Evolutionary conservation across 2,797 vertebrate genomes (phyloP).

Genomic region (Enteromius thamalakanensis): DNA sequence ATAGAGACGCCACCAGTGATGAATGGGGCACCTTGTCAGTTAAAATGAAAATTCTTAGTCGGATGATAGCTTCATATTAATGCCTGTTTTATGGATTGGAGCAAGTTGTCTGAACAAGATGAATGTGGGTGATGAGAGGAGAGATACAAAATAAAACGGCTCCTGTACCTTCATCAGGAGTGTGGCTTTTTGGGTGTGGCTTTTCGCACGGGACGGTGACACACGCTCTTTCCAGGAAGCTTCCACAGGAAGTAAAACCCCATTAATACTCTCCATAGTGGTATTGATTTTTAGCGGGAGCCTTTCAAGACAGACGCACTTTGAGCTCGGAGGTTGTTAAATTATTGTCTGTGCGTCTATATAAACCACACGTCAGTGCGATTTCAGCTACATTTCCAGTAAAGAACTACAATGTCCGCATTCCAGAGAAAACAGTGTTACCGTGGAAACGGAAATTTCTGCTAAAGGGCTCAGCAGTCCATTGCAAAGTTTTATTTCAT

Average conservation of each 20-base stretch:
- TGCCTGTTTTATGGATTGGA: conserved; percentile 75
- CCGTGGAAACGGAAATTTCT: not conserved
- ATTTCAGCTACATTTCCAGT: not conserved
- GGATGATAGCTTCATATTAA: conserved; percentile 74
- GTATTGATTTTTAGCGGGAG: not conserved
- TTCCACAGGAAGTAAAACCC: conserved; percentile 6
- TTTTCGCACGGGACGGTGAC: conserved; percentile 42
- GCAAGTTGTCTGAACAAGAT: conserved; percentile 73
- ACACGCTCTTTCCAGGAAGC: conserved; percentile 6
- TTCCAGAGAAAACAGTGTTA: conserved; percentile 24
- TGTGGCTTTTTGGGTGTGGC: conserved; percentile 54
- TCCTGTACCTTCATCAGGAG: conserved; percentile 55
- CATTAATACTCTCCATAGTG: conserved; percentile 9
- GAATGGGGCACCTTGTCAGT: conserved; percentile 72
- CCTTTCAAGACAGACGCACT: not conserved
- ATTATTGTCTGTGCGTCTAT: not conserved
- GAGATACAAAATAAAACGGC: conserved; percentile 65
- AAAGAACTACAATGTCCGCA: not conserved
- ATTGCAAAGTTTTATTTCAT: not conserved
- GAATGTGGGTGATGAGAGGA: conserved; percentile 67
- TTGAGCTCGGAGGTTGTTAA: not conserved
- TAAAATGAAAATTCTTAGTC: conserved; percentile 75
- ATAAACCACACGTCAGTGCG: not conserved
- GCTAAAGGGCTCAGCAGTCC: not conserved
- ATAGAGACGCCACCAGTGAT: conserved; percentile 66